These are phyloP conservation scores for Hippoglossus stenolepis DNA, from an alignment of 2,113 vertebrate species.

Conservation along the genomic window DNA sequence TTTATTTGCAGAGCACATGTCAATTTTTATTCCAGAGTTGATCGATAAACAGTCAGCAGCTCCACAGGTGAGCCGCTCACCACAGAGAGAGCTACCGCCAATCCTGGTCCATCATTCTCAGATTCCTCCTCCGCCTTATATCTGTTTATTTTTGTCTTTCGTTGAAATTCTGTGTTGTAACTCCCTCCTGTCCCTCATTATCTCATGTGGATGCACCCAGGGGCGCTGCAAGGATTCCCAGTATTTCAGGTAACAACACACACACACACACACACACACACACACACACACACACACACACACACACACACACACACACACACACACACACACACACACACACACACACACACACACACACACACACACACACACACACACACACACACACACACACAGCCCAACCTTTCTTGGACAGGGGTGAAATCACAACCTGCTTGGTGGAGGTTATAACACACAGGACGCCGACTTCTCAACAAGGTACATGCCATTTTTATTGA, in stretches of 20 bases:
- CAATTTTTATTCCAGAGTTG: no score
- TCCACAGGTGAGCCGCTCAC: no score
- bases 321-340: no score
- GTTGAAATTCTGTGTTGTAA: not conserved
- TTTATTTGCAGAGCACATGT: no score
- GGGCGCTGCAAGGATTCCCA: not conserved
- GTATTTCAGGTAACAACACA: not conserved
- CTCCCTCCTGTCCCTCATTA: not conserved
- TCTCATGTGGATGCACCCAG: not conserved
- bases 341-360: no score
- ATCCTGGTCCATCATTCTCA: not conserved
- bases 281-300: no score
- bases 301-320: no score
- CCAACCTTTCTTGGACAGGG: not conserved
- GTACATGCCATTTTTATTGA: slow-evolving; percentile 81
- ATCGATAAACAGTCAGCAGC: no score
- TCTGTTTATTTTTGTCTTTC: not conserved
- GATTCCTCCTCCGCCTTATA: no score
- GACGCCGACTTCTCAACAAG: slow-evolving; percentile 50
- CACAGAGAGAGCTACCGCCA: not conserved
- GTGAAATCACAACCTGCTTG: not conserved
- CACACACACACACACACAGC: no score
- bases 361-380: no score
- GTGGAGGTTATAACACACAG: slow-evolving; percentile 10
- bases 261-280: no score